Conservation (phyloP, 2,888 invertebrate species). For the Euzetes globulus region DNA sequence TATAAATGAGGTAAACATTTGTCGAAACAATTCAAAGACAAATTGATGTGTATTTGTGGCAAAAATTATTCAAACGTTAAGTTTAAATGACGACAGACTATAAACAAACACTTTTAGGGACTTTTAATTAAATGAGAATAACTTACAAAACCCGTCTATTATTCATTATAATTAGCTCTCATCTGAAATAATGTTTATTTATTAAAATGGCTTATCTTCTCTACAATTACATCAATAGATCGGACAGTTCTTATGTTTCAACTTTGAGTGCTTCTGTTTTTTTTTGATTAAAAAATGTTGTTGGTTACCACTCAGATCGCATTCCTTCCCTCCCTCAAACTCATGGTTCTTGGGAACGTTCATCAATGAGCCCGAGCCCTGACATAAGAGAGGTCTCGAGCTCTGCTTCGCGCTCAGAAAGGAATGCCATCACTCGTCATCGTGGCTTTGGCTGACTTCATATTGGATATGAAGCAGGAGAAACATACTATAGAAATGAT, state of each 20-base stretch:
- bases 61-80: neutral
- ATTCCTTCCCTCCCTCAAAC: conserved; percentile 31
- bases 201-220: too few relatives aligned
- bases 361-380: conserved; percentile 32
- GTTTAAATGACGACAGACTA: too few relatives aligned
- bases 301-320: conserved; percentile 35
- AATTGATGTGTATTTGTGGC: neutral
- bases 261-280: conserved; percentile 25
- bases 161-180: too few relatives aligned
- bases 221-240: too few relatives aligned
- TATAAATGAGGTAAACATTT: neutral
- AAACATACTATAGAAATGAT: conserved; percentile 38
- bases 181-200: too few relatives aligned
- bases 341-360: conserved; percentile 29
- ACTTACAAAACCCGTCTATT: too few relatives aligned
- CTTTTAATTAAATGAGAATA: too few relatives aligned
- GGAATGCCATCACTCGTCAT: conserved; percentile 34
- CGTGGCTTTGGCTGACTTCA: conserved; percentile 35
- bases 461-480: conserved; percentile 33
- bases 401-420: conserved; percentile 37
- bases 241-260: too few relatives aligned
- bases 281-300: conserved; percentile 3
- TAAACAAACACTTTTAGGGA: too few relatives aligned
- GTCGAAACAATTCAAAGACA: neutral
- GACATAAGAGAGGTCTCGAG: neutral